Evolutionary conservation across 2,113 vertebrate genomes (phyloP).

Genomic region (Stictonetta naevosa): DNA sequence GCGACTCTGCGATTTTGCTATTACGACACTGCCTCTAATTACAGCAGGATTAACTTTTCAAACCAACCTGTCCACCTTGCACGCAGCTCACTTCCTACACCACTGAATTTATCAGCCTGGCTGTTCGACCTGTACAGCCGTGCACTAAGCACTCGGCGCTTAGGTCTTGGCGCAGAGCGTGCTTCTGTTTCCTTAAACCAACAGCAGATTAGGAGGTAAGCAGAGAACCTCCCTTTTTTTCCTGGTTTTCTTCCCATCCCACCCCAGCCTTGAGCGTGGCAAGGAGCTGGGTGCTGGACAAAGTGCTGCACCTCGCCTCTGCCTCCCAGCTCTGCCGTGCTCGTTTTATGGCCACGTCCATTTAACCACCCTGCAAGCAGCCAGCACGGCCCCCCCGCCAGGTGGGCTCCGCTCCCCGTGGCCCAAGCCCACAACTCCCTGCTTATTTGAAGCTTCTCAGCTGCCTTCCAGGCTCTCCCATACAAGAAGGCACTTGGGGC

Average conservation of each 20-base stretch:
- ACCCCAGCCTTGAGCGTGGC: background rate
- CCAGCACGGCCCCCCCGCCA: background rate
- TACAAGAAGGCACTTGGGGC: background rate
- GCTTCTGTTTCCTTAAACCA: background rate
- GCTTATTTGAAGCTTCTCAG: background rate
- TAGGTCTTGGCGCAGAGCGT: background rate
- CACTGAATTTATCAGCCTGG: fast-evolving
- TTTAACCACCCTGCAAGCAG: background rate
- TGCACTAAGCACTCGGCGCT: fast-evolving
- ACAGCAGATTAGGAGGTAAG: background rate
- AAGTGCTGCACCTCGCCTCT: too few species aligned
- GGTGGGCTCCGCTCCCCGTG: background rate
- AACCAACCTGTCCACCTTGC: background rate
- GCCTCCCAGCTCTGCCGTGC: background rate
- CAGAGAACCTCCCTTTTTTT: background rate
- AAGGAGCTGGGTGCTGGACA: background rate
- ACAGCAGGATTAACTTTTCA: background rate
- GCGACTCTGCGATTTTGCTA: background rate
- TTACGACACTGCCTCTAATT: background rate
- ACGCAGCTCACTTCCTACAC: fast-evolving
- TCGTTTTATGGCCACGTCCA: background rate
- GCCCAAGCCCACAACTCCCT: background rate
- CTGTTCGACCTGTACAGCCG: fast-evolving
- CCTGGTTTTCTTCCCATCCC: background rate
- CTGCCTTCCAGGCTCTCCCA: background rate